Evolutionary conservation across 2,888 invertebrate species (phyloP).

Genomic region (Prosopocoilus inquinatus): DNA sequence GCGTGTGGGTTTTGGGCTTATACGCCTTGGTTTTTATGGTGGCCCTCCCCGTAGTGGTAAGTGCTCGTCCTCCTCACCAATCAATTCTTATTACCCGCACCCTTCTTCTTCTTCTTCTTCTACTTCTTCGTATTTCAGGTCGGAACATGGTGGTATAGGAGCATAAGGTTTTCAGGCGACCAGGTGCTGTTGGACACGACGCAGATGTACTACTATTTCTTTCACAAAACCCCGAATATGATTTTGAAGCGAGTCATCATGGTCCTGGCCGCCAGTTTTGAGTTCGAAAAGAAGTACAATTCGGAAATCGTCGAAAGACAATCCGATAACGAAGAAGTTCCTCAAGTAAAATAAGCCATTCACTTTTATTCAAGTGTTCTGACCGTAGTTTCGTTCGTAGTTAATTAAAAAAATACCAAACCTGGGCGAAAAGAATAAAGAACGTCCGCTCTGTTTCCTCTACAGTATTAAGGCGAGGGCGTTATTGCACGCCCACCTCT

Average conservation of each 20-base stretch:
- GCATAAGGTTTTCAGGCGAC: slow-evolving; percentile 95
- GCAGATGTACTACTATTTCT: slow-evolving; percentile 92
- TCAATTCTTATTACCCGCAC: not conserved
- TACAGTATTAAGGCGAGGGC: slow-evolving; percentile 94
- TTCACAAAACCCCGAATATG: slow-evolving; percentile 95
- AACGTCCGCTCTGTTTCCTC: slow-evolving; percentile 85
- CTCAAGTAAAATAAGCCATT: slow-evolving; percentile 67
- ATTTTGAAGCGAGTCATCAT: slow-evolving; percentile 91
- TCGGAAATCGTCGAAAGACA: slow-evolving; percentile 90
- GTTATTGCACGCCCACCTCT: slow-evolving; percentile 91
- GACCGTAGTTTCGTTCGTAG: slow-evolving; percentile 54
- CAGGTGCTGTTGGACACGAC: slow-evolving; percentile 96
- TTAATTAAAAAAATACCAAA: slow-evolving; percentile 88
- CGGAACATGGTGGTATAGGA: slow-evolving; percentile 99
- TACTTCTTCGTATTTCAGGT: slow-evolving; percentile 60
- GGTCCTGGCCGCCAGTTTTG: slow-evolving; percentile 94
- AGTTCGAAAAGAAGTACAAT: slow-evolving; percentile 93
- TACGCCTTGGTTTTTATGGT: slow-evolving; percentile 98
- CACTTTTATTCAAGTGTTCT: not conserved
- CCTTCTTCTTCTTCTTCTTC: too few species aligned
- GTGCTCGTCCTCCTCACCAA: slow-evolving; percentile 34
- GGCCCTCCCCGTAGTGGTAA: slow-evolving; percentile 80
- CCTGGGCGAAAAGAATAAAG: slow-evolving; percentile 94
- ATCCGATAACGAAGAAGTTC: slow-evolving; percentile 93
- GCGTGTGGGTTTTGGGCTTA: slow-evolving; percentile 93